Conservation (phyloP, 2,797 vertebrate species). For the Echiichthys vipera region DNA sequence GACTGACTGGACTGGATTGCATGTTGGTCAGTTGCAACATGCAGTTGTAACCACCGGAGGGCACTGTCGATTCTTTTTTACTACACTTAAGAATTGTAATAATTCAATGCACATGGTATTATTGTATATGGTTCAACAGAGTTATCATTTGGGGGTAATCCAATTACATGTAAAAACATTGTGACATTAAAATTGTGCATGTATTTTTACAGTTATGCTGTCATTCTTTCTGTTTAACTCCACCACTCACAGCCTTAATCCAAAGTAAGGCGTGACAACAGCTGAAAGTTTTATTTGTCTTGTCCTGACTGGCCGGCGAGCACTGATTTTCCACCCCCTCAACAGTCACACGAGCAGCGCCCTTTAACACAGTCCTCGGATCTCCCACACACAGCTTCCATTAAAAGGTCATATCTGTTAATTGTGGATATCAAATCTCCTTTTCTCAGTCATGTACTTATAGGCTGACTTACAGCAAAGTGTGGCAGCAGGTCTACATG, state of each 20-base stretch:
- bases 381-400: not conserved
- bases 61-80: not conserved
- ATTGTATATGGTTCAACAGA: too few relatives aligned
- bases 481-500: constrained; percentile 94
- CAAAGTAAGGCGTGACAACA: not conserved
- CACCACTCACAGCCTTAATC: not conserved
- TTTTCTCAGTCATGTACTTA: not conserved
- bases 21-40: not conserved
- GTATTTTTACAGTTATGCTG: too few relatives aligned
- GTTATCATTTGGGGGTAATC: too few relatives aligned
- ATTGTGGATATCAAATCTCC: not conserved
- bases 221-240: too few relatives aligned
- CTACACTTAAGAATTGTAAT: not conserved
- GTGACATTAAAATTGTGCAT: too few relatives aligned
- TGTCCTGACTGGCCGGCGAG: not conserved
- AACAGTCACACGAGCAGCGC: not conserved
- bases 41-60: constrained; percentile 34
- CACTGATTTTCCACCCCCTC: not conserved
- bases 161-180: too few relatives aligned
- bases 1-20: not conserved
- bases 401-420: not conserved
- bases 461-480: constrained; percentile 92
- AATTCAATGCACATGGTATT: not conserved
- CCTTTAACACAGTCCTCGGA: constrained; percentile 12
- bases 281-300: constrained; percentile 5